phyloP scores from a whole-genome alignment of 2,888 invertebrate genomes.

The Lasioglossum villosulum region DNA sequence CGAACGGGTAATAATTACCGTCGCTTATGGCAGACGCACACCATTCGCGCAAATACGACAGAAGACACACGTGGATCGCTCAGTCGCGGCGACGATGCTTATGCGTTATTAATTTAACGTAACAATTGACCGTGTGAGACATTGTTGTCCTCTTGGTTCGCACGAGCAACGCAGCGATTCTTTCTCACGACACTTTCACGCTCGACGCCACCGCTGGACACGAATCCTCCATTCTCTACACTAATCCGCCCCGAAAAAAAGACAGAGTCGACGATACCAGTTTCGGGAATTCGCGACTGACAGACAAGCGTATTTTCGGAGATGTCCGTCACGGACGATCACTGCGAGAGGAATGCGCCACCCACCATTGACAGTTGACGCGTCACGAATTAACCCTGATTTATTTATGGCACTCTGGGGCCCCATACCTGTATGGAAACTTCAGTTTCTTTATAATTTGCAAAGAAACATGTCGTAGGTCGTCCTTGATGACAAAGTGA shows the following conservation, averaged over 20 bases:
- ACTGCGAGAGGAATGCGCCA: background rate
- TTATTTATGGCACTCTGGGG: background rate
- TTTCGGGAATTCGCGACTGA: background rate
- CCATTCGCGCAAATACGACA: background rate
- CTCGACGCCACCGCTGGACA: constrained; percentile 22
- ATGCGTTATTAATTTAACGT: constrained; percentile 52
- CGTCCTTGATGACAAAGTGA: too few relatives aligned
- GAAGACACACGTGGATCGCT: background rate
- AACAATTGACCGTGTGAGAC: constrained; percentile 64
- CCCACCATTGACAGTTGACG: background rate
- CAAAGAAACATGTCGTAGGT: too few relatives aligned
- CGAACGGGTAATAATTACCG: constrained; percentile 53
- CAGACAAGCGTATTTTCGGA: background rate
- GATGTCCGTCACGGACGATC: background rate
- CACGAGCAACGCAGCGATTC: constrained; percentile 55
- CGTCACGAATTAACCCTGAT: background rate
- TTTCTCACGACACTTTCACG: constrained; percentile 65
- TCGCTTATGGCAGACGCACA: constrained; percentile 33
- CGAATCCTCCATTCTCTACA: constrained; percentile 15
- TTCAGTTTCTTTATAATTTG: background rate
- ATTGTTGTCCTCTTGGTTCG: constrained; percentile 56
- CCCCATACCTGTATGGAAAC: background rate
- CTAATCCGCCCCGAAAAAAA: background rate
- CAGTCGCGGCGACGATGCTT: constrained; percentile 9
- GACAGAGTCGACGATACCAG: background rate